Conservation (phyloP, 2,113 vertebrate genomes). For the Poeciliopsis retropinna region DNA sequence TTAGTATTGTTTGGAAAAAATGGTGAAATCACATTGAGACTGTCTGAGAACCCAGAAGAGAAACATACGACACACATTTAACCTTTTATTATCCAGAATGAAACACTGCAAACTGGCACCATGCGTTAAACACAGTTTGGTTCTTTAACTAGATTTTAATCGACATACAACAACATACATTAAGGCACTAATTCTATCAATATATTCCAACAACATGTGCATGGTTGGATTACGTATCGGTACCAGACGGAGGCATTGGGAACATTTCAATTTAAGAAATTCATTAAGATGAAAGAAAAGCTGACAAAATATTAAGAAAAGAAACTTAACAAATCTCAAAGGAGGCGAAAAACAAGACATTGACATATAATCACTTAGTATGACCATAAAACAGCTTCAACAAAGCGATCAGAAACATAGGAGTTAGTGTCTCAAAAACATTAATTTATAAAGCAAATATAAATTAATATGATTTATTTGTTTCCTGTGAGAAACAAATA, state of each 20-base stretch:
- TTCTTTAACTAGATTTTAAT: neutral
- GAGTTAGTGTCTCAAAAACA: neutral
- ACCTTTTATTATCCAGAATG: neutral
- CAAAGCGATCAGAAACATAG: neutral
- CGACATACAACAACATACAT: neutral
- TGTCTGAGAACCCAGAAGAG: too few species aligned
- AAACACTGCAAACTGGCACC: neutral
- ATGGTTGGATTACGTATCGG: neutral
- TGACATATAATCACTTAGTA: neutral
- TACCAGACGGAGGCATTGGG: neutral
- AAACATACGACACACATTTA: neutral
- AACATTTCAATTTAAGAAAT: neutral
- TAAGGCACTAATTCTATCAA: neutral
- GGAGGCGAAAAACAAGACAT: neutral
- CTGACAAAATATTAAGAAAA: neutral
- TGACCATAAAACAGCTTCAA: neutral
- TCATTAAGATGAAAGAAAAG: neutral
- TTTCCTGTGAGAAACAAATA: neutral
- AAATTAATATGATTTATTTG: too few species aligned
- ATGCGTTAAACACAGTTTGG: neutral
- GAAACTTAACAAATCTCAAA: neutral
- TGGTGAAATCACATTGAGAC: too few species aligned
- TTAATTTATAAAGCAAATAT: neutral
- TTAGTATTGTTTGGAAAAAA: too few species aligned
- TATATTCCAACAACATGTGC: neutral